Percentiles rank a stretch among this genome's conserved stretches.
These are phyloP conservation scores for Oncorhynchus nerka DNA, from an alignment of 2,113 vertebrate species.

Conservation along the genomic window DNA sequence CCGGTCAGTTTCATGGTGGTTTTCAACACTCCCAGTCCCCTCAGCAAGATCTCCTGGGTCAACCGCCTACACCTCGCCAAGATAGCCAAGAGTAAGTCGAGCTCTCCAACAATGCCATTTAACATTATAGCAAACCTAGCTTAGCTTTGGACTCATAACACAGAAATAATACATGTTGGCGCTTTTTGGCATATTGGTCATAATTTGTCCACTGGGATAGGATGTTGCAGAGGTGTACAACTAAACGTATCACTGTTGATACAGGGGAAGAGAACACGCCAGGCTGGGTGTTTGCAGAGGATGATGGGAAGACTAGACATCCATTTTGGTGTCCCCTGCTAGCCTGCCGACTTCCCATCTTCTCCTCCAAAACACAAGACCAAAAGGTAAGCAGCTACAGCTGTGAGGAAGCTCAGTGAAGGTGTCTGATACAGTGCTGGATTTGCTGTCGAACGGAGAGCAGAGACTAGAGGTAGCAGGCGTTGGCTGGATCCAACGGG, in stretches of 20 bases:
- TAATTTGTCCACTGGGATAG: not conserved
- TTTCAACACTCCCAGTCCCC: constrained; percentile 84
- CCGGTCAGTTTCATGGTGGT: constrained; percentile 88
- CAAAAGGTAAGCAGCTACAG: constrained; percentile 48
- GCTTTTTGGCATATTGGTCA: not conserved
- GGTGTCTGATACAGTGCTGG: not conserved
- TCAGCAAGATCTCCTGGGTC: constrained; percentile 90
- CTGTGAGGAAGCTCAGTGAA: not conserved
- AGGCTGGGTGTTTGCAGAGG: constrained; percentile 82
- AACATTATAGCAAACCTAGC: not conserved
- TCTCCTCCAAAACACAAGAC: constrained; percentile 75
- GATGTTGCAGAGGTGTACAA: not conserved
- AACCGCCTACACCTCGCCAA: constrained; percentile 85
- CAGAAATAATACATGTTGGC: not conserved
- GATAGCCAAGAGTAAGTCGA: constrained; percentile 42
- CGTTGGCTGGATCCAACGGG: constrained; percentile 1
- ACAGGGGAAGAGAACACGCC: constrained; percentile 86
- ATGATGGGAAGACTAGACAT: constrained; percentile 80
- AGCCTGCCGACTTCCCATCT: constrained; percentile 76
- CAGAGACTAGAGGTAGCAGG: not conserved
- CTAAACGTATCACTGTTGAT: not conserved
- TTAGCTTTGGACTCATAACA: not conserved
- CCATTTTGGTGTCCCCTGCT: constrained; percentile 84
- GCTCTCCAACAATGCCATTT: not conserved
- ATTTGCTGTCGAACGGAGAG: not conserved